phyloP scores from a whole-genome alignment of 2,113 vertebrate genomes.

The Vombatus ursinus region DNA sequence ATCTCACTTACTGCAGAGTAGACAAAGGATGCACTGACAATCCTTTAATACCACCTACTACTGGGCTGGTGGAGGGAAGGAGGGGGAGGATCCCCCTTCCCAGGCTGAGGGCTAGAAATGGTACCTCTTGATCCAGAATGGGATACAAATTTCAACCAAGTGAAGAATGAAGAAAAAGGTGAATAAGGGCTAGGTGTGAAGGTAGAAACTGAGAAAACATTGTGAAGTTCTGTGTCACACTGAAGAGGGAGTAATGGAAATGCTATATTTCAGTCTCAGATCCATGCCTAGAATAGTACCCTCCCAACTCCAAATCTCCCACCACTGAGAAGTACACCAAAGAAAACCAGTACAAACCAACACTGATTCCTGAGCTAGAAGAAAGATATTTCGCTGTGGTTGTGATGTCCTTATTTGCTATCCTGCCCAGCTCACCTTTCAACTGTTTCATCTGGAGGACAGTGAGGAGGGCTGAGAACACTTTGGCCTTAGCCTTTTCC shows the following conservation, averaged over 20 bases:
- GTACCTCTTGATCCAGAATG: background rate
- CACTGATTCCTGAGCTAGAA: background rate
- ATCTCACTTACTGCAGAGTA: conserved; percentile 89
- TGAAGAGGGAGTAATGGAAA: background rate
- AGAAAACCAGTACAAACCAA: background rate
- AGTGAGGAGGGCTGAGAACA: conserved; percentile 95
- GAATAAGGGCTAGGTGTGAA: background rate
- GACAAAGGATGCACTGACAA: background rate
- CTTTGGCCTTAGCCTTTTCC: conserved; percentile 96
- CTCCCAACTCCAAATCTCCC: background rate
- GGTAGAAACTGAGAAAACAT: background rate
- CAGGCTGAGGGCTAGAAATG: background rate
- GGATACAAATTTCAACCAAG: background rate
- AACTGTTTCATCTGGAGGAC: conserved; percentile 95
- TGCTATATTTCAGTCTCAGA: background rate
- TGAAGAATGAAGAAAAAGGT: background rate
- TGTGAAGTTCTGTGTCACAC: background rate
- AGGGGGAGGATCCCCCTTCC: background rate
- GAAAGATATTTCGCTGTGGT: background rate
- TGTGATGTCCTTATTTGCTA: background rate
- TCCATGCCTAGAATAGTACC: background rate
- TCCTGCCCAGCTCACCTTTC: conserved; percentile 84
- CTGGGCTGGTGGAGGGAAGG: background rate
- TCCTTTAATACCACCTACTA: background rate
- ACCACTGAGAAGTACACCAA: background rate